Conservation (phyloP, 1,140 invertebrate species). For the Anthonomus grandis region DNA sequence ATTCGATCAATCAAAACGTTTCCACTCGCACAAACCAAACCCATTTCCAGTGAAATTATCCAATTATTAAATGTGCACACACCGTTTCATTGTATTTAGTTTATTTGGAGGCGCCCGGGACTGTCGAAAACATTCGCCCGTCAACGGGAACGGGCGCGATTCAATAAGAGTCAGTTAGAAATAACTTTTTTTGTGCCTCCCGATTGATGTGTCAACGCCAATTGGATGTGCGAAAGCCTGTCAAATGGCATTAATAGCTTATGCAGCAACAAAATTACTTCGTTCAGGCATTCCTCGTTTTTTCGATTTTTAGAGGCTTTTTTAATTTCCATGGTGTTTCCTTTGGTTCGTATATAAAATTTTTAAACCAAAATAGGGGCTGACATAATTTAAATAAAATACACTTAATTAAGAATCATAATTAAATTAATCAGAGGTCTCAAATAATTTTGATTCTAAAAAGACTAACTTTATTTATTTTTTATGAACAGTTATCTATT, state of each 20-base stretch:
- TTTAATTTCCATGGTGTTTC: no score
- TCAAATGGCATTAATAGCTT: slow-evolving; percentile 24
- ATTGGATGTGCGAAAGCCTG: slow-evolving; percentile 23
- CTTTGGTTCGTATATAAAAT: neutral
- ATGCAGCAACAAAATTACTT: slow-evolving; percentile 9
- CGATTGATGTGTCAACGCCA: slow-evolving; percentile 29
- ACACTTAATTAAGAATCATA: no score
- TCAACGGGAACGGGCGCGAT: slow-evolving; percentile 8
- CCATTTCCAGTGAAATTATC: slow-evolving; percentile 23
- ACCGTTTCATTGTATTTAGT: slow-evolving; percentile 28
- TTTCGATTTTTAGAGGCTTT: no score
- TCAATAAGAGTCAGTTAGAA: slow-evolving; percentile 30
- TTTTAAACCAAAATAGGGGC: neutral
- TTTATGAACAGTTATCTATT: no score
- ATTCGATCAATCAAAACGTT: slow-evolving; percentile 30
- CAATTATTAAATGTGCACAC: slow-evolving; percentile 29
- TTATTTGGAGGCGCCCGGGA: slow-evolving; percentile 24
- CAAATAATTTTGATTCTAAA: no score
- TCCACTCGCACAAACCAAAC: slow-evolving; percentile 19
- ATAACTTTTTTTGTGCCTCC: slow-evolving; percentile 25
- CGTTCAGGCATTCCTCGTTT: neutral
- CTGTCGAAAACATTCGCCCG: slow-evolving; percentile 24
- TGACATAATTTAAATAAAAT: no score
- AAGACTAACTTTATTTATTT: no score
- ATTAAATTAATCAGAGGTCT: no score